Evolutionary conservation across 2,113 vertebrate species (phyloP).

Genomic region (Empidonax alnorum): DNA sequence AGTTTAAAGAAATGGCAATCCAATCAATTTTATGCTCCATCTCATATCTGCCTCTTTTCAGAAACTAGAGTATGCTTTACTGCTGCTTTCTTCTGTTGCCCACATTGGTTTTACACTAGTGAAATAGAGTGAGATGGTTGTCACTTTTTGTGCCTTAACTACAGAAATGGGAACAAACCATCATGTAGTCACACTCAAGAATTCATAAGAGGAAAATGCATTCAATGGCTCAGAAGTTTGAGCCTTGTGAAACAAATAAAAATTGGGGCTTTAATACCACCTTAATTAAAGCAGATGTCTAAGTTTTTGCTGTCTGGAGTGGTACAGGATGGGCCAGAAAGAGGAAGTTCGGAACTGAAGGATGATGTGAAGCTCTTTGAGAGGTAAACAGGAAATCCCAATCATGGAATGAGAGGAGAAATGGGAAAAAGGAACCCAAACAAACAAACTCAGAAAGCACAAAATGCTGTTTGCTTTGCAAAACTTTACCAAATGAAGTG

Average conservation of each 20-base stretch:
- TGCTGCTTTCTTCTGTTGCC: neutral
- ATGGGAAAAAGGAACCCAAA: neutral
- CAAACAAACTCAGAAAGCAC: neutral
- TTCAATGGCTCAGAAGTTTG: neutral
- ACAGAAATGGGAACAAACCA: neutral
- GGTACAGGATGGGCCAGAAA: neutral
- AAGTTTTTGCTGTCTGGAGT: neutral
- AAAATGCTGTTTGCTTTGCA: slow-evolving; percentile 40
- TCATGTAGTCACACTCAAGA: neutral
- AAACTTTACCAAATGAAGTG: neutral
- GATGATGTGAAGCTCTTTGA: slow-evolving; percentile 4
- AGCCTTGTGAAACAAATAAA: neutral
- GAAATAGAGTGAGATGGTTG: neutral
- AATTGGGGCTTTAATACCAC: neutral
- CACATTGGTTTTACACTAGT: neutral
- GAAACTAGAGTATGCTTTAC: neutral
- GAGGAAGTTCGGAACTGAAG: neutral
- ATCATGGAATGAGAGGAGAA: slow-evolving; percentile 3
- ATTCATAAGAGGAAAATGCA: neutral
- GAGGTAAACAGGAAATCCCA: slow-evolving; percentile 39
- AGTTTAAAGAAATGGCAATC: neutral
- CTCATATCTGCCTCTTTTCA: neutral
- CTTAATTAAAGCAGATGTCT: slow-evolving; percentile 2
- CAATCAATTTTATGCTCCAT: neutral
- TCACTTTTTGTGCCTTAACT: neutral